Evolutionary conservation across 1,140 invertebrate species (phyloP), one percentile per base, ranked within the genome.

Genomic region (Drosophila chauvacae): DNA sequence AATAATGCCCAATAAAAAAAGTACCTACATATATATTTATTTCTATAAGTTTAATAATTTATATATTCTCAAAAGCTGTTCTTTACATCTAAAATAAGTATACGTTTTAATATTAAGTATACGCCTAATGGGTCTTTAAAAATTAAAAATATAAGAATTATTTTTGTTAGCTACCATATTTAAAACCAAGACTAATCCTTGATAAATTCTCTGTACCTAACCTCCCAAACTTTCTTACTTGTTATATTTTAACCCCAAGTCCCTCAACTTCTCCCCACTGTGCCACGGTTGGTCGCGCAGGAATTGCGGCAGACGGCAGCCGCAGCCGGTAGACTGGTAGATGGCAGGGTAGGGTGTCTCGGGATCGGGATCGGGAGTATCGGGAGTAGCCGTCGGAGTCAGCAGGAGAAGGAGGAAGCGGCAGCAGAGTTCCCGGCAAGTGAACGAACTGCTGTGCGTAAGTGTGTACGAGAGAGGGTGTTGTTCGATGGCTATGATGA

Each of bases 401-500:
- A 50, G 50, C 35, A 44, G 57, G 51, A 63, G 23, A 33, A 63
- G 28, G 42, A 75, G 35, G 58, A 35, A 47, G 50, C 37, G 55
- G 30, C 58, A 53, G 48, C 44, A 72, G 66, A 51, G 50, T 78
- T 61, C 74, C 75, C 44, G 65, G 57, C 74, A 71, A 78, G 76
- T 78, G 76, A 78, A 78, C 76, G 76, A 78, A 78, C 76, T 78
- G 53, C 45, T 70, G 65, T 72, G 64, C 26, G 68, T 69, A 13
- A 50, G 44, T 65, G 41, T 14, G 50, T 48, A 42, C 58, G 23
- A 39, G 42, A 45, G 42, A 23, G 30, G 35, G 48, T 59, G 18
- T 33, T 30, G 30, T 66, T 70, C 66, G 66, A 68, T 44, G 61
- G 37, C 62, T 37, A 41, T 66, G 53, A 41, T 66, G 53, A 50